Evolutionary conservation across 2,113 vertebrate genomes (phyloP).

Genomic region (Channa argus): DNA sequence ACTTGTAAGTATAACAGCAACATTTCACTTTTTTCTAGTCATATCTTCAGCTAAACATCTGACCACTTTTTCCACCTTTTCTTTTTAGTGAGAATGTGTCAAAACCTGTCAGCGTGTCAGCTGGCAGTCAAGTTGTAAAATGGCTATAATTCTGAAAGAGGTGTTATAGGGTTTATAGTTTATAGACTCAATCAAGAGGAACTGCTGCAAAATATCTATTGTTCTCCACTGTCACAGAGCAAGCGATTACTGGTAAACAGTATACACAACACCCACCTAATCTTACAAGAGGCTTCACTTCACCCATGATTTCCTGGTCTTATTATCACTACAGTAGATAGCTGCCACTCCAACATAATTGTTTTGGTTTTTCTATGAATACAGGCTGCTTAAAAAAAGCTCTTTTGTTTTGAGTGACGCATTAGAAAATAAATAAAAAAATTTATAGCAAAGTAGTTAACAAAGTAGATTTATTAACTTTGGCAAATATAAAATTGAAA

Average conservation of each 20-base stretch:
- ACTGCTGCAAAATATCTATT: not conserved
- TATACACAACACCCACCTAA: constrained; percentile 40
- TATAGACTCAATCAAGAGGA: not conserved
- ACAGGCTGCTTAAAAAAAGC: not conserved
- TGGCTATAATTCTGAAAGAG: not conserved
- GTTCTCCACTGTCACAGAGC: constrained; percentile 1
- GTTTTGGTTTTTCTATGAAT: constrained; percentile 34
- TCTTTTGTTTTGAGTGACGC: not conserved
- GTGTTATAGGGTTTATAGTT: not conserved
- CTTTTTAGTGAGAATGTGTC: not conserved
- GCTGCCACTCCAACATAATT: constrained; percentile 18
- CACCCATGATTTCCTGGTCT: constrained; percentile 36
- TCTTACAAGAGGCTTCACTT: constrained; percentile 48
- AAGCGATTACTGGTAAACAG: constrained; percentile 5
- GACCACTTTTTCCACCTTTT: not conserved
- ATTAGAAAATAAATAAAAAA: not conserved
- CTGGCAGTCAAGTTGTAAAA: not conserved
- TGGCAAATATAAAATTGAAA: too few species aligned
- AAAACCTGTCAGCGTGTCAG: not conserved
- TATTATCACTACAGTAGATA: constrained; percentile 13
- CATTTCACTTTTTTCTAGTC: not conserved
- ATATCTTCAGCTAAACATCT: not conserved
- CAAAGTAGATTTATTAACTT: too few species aligned
- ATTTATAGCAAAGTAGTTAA: too few species aligned
- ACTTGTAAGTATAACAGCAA: too few species aligned